Percentiles rank a stretch among this genome's conserved stretches.
phyloP scores from a whole-genome alignment of 2,888 invertebrate genomes.

The Shargacucullia verbasci region DNA sequence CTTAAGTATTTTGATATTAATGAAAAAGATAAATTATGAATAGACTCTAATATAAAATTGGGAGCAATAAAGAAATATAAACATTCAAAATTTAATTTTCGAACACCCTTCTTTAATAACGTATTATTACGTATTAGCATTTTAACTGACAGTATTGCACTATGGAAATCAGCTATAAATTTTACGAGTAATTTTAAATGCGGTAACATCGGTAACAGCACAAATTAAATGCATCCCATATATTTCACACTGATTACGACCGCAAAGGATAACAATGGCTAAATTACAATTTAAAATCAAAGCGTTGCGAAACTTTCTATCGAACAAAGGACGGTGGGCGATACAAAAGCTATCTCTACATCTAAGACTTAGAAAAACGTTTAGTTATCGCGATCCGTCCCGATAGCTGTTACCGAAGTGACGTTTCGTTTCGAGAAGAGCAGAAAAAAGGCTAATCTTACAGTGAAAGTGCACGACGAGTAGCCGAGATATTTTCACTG shows the following conservation, averaged over 20 bases:
- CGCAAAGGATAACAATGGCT: slow-evolving; percentile 45
- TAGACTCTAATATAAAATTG: too few species aligned
- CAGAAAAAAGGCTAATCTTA: slow-evolving; percentile 62
- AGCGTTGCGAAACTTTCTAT: slow-evolving; percentile 44
- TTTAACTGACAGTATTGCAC: too few species aligned
- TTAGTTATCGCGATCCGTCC: slow-evolving; percentile 30
- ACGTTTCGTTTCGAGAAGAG: slow-evolving; percentile 19
- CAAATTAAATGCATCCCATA: slow-evolving; percentile 10
- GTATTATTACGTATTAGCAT: too few species aligned
- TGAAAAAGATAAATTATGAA: too few species aligned
- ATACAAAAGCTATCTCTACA: slow-evolving; percentile 40
- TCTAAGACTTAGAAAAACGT: slow-evolving; percentile 37
- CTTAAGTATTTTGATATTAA: too few species aligned
- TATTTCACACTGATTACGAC: slow-evolving; percentile 35
- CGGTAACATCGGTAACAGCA: not conserved
- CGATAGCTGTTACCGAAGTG: slow-evolving; percentile 30
- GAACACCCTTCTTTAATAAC: too few species aligned
- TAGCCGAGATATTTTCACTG: slow-evolving; percentile 63
- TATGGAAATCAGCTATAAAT: too few species aligned
- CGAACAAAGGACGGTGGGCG: slow-evolving; percentile 53
- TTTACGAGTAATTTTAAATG: not conserved
- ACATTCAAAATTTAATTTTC: too few species aligned
- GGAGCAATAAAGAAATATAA: too few species aligned
- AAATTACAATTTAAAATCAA: slow-evolving; percentile 49
- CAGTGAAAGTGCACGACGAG: slow-evolving; percentile 71